Evolutionary conservation across 2,113 vertebrate species (phyloP).

Genomic region (Typhlomys cinereus): DNA sequence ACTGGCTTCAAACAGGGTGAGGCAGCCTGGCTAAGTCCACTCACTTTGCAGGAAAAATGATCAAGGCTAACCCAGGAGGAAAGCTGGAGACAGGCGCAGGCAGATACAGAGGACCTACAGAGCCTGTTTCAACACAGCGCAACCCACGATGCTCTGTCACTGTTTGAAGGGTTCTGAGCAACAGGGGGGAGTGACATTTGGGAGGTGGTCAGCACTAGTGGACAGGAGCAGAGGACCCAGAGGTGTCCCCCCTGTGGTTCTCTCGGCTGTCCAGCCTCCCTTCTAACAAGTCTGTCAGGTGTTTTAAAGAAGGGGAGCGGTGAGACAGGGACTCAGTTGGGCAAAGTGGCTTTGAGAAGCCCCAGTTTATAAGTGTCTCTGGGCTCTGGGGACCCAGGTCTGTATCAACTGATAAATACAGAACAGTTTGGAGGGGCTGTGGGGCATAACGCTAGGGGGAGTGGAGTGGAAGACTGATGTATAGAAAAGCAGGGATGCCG

Average conservation of each 20-base stretch:
- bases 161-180: background rate
- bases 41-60: background rate
- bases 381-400: background rate
- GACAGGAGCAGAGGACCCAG: background rate
- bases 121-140: background rate
- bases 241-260: background rate
- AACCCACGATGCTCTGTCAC: background rate
- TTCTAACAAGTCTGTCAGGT: background rate
- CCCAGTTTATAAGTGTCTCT: background rate
- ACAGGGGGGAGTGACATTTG: background rate
- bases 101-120: background rate
- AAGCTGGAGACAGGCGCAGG: background rate
- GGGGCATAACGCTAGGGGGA: background rate
- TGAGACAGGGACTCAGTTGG: background rate
- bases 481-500: background rate
- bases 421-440: background rate
- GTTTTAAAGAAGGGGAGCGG: background rate
- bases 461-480: background rate
- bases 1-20: constrained; percentile 5
- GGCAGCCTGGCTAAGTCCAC: background rate
- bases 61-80: background rate
- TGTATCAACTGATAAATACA: background rate
- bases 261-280: background rate
- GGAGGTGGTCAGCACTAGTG: background rate
- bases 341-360: background rate